Conservation (phyloP, 2,888 invertebrate genomes). For the Mactromeris polynyma region DNA sequence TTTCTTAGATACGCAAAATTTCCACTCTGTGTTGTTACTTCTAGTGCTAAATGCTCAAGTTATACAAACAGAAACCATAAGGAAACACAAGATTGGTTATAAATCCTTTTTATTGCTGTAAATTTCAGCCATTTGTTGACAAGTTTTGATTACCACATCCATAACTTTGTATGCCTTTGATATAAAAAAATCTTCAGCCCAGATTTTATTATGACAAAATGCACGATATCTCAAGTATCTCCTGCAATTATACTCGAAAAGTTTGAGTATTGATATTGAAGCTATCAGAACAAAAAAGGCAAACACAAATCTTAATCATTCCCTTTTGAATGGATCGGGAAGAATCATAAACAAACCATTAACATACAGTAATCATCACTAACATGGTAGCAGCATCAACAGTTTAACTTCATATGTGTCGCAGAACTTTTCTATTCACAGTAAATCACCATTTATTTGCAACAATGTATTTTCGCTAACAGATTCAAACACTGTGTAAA, state of each 20-base stretch:
- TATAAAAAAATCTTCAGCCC: not conserved
- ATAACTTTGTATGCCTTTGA: not conserved
- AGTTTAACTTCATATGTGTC: not conserved
- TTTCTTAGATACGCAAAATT: not conserved
- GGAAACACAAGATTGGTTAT: not conserved
- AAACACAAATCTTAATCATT: not conserved
- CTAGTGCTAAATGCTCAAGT: not conserved
- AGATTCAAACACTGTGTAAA: no score
- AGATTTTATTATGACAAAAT: not conserved
- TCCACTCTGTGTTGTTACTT: not conserved
- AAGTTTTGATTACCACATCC: constrained; percentile 5
- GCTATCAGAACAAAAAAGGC: not conserved
- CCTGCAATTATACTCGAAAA: not conserved
- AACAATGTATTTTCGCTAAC: no score
- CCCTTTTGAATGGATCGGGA: not conserved
- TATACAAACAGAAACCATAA: not conserved
- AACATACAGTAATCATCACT: not conserved
- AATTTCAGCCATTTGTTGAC: not conserved
- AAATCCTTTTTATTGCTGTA: not conserved
- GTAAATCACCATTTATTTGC: no score
- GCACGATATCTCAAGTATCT: not conserved
- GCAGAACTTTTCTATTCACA: no score
- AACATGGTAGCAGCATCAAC: not conserved
- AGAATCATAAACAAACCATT: not conserved
- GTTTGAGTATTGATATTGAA: not conserved